Evolutionary conservation across 2,113 vertebrate species (phyloP).

Genomic region (Melanerpes aurifrons): DNA sequence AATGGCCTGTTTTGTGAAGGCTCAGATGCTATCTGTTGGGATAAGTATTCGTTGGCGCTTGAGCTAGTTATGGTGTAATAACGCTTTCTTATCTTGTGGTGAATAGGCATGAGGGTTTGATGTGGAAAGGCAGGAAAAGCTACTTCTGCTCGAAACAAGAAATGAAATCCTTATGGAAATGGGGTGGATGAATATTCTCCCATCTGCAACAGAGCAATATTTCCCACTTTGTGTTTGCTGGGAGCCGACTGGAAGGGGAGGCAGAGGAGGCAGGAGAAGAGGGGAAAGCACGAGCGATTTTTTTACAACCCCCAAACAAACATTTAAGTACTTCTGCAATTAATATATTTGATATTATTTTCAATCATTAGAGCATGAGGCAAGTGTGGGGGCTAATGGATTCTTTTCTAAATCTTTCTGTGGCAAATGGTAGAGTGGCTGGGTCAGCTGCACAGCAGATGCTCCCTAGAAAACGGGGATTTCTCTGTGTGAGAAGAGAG

Average conservation of each 20-base stretch:
- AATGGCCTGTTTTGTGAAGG: constrained; percentile 31
- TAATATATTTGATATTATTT: neutral
- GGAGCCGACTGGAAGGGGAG: constrained; percentile 23
- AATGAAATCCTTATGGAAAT: constrained; percentile 44
- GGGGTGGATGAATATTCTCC: neutral
- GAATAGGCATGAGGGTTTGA: constrained; percentile 5
- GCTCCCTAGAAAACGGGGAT: neutral
- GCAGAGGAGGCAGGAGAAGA: constrained; percentile 21
- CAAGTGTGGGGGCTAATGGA: neutral
- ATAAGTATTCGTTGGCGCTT: neutral
- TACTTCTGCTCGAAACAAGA: constrained; percentile 52
- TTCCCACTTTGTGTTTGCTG: constrained; percentile 54
- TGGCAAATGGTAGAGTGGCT: neutral
- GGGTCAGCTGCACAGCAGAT: neutral
- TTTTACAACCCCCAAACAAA: neutral
- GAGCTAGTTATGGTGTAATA: neutral
- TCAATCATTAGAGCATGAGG: neutral
- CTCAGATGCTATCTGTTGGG: constrained; percentile 27
- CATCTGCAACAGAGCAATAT: constrained; percentile 14
- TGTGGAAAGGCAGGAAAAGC: constrained; percentile 63
- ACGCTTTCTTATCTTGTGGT: constrained; percentile 50
- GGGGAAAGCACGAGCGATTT: neutral
- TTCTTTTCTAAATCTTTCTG: neutral
- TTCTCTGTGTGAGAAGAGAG: neutral
- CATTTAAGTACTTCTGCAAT: constrained; percentile 12